Evolutionary conservation across 2,888 invertebrate genomes (phyloP), one percentile per base, ranked within the genome.

Genomic region (Shargacucullia verbasci): DNA sequence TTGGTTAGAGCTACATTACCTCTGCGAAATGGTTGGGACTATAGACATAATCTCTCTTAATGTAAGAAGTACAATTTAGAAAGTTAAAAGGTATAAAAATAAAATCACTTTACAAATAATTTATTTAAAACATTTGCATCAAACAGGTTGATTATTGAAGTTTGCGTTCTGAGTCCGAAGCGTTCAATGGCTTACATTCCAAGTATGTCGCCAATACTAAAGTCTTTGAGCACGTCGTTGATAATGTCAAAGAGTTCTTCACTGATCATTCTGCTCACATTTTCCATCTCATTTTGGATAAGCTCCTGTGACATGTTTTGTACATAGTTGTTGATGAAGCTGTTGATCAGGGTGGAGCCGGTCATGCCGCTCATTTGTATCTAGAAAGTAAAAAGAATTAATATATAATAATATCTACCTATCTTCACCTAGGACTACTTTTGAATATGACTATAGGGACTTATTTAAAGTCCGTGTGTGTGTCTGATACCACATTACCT

Each of bases 281-380:
- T 80, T 10, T 76, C 71, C 70, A 88, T 20, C 56, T 87, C 59
- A 13, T 59, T 71, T 54, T 85, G 84, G 14, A 89, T 76, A 2
- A 85, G n/a, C 1, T 84, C 83, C 38, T 87, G 87, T 0, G 85
- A 79, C 6, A 85, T 31, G 41, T 64, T 79, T 56, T 88, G 86
- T 10, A 89, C 76, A 8, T 71, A 54, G 9, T 70, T 62, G 70
- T 80, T 89, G 67, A 89, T 87, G 14, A 85, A 59, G 11, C 69
- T 59, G 73, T 89, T 89, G 40, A 89, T 59, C 3, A 86, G 7
- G 8, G 46, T 62, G 10, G 88, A 88, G 9, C 88, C 89, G 9
- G 85, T 81, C 85, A 89, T 80, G 8, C 89, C 88, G 25, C 78
- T 68, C 27, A 89, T 64, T 54, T 81, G 74, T 10, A 89, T 76